phyloP scores from a whole-genome alignment of 1,140 invertebrate species.

The Sycobia sp. region DNA sequence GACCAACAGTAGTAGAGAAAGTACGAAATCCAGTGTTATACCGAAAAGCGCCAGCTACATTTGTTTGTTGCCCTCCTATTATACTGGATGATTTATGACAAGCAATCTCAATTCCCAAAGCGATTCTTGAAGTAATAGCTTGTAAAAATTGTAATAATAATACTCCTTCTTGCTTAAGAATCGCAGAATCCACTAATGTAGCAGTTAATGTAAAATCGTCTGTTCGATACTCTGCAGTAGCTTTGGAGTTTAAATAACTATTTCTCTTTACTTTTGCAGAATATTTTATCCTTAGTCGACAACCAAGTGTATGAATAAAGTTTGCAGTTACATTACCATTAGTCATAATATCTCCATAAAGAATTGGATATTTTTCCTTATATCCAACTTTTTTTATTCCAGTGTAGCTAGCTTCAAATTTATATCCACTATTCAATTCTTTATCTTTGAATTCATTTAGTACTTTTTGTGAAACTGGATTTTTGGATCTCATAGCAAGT shows the following conservation, averaged over 20 bases:
- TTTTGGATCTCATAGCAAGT: conserved; percentile 67
- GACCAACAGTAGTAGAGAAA: conserved; percentile 74
- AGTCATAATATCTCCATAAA: conserved; percentile 76
- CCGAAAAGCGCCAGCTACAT: conserved; percentile 70
- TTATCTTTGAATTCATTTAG: not conserved
- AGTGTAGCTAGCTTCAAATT: conserved; percentile 81
- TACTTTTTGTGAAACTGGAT: conserved; percentile 57
- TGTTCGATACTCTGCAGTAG: conserved; percentile 71
- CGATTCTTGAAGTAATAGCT: conserved; percentile 67
- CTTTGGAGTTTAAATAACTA: conserved; percentile 64
- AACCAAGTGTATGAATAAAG: conserved; percentile 72
- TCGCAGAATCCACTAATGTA: conserved; percentile 70
- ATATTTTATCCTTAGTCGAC: conserved; percentile 68
- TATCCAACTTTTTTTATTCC: conserved; percentile 66
- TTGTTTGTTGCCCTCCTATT: conserved; percentile 69
- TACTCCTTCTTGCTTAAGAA: conserved; percentile 69
- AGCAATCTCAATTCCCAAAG: conserved; percentile 75
- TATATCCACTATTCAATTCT: conserved; percentile 63
- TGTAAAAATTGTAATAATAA: conserved; percentile 74
- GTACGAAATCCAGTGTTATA: conserved; percentile 68
- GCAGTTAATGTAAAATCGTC: conserved; percentile 69
- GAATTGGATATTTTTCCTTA: conserved; percentile 73
- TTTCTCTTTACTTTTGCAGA: conserved; percentile 71
- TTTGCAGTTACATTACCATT: conserved; percentile 78
- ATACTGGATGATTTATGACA: conserved; percentile 71